Base-by-base conservation (phyloP, 2,888 invertebrate species). In the Charanyca ferruginea region DNA sequence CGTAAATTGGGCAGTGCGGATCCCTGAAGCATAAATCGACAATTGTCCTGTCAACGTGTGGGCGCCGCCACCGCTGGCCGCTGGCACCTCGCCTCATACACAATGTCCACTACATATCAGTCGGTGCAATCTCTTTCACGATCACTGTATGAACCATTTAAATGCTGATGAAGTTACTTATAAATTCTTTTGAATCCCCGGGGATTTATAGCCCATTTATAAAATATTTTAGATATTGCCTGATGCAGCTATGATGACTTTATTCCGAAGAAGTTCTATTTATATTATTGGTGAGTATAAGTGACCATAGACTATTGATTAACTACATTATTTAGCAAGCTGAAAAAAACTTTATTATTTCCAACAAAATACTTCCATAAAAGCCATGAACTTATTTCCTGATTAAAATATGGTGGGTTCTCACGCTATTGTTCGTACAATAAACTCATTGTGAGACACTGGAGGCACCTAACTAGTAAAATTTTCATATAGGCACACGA, bases 1-100 rank as follows among this genome's bases (percentile, higher is more conserved):
- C 85, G 81, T 90, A 90, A 88, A 88, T 90, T 86, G 81, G 82
- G 85, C 73, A 77, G 77, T 83, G 80, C 77, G 80, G 78, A 84
- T 84, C 83, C 83, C 84, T 80, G 85, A 82, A 82, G 86, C 87
- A 90, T 92, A 91, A 91, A 93, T 92, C 87, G 87, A 78, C 90
- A 86, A 93, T 92, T 92, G 93, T 93, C 77, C 90, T 92, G 92
- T 91, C 91, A 88, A 80, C 86, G 86, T 87, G 87, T 83, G 86
- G 85, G 86, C 85, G 87, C 88, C 83, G 42, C 81, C 78, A 48
- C 66, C 70, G 16, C 80, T 80, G 79, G 77, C 81, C 80, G 84
- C 79, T 83, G 71, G 77, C 83, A 83, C 80, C 78, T 80, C 77
- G 71, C 75, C 67, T 61, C 77, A 66, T 63, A 76, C 57, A 82